phyloP scores from a whole-genome alignment of 2,888 invertebrate genomes.

The Athripsodes cinereus region DNA sequence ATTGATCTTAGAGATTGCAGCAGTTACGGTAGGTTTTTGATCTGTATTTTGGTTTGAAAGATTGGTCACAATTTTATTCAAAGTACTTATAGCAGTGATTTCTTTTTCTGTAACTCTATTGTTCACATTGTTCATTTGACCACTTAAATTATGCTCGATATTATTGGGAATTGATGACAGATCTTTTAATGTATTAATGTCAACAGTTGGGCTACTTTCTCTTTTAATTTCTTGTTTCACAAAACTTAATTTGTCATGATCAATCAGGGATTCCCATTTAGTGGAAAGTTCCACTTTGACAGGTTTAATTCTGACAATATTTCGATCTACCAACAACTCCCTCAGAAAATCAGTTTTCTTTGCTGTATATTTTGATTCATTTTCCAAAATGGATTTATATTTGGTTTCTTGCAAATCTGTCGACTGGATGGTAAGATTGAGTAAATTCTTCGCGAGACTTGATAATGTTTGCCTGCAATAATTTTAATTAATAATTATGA shows the following conservation, averaged over 20 bases:
- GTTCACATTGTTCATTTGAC: not conserved
- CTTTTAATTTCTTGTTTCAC: not conserved
- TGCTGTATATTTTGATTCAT: conserved; percentile 37
- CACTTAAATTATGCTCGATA: no score
- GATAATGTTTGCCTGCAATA: conserved; percentile 34
- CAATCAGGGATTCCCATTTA: conserved; percentile 33
- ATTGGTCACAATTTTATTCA: conserved; percentile 21
- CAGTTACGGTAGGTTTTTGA: no score
- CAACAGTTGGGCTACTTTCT: no score
- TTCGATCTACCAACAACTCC: conserved; percentile 47
- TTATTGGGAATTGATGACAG: no score
- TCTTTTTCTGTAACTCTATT: not conserved
- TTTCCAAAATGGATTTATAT: conserved; percentile 33
- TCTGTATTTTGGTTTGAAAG: no score
- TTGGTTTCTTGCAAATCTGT: conserved; percentile 40
- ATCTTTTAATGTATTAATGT: no score
- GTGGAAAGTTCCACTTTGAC: conserved; percentile 42
- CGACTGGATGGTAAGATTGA: conserved; percentile 47
- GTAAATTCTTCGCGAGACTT: conserved; percentile 45
- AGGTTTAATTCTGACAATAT: conserved; percentile 48
- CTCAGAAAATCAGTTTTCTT: conserved; percentile 49
- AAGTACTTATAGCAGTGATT: conserved; percentile 1
- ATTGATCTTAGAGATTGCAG: no score
- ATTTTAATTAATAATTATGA: no score
- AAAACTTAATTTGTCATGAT: conserved; percentile 30